These are phyloP conservation scores for Perognathus longimembris DNA, from an alignment of 2,113 vertebrate species.

Conservation along the genomic window DNA sequence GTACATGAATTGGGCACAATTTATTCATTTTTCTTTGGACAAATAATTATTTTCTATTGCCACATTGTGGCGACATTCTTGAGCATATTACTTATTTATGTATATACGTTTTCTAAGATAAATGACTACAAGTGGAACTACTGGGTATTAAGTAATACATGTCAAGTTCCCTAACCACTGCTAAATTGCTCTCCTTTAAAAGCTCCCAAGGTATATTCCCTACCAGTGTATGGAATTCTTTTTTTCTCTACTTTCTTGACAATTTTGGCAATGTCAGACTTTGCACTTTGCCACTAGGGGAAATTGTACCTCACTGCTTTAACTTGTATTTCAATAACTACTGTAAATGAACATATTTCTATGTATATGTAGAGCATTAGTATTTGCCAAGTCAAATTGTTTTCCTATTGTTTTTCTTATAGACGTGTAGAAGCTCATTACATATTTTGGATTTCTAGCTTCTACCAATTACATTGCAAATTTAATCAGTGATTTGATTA, in stretches of 20 bases:
- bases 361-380: neutral
- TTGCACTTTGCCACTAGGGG: slow-evolving; percentile 9
- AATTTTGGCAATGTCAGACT: neutral
- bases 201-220: neutral
- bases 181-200: neutral
- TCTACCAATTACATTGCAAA: slow-evolving; percentile 16
- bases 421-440: slow-evolving; percentile 50
- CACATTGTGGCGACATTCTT: neutral
- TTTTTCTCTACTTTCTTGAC: slow-evolving; percentile 40
- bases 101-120: neutral
- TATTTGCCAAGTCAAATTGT: slow-evolving; percentile 7
- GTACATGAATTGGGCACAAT: neutral
- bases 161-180: slow-evolving; percentile 33
- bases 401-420: slow-evolving; percentile 18
- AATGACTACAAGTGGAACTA: slow-evolving; percentile 26
- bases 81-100: slow-evolving; percentile 13
- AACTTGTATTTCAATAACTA: slow-evolving; percentile 38
- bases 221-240: neutral
- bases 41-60: slow-evolving; percentile 42
- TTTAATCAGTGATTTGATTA: neutral
- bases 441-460: slow-evolving; percentile 9
- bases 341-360: neutral
- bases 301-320: slow-evolving; percentile 32
- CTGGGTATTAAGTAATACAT: neutral
- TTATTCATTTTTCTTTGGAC: slow-evolving; percentile 52